Percentiles rank a stretch among this genome's conserved stretches.
Evolutionary conservation across 2,113 vertebrate genomes (phyloP).

Genomic region (Stigmatopora nigra): DNA sequence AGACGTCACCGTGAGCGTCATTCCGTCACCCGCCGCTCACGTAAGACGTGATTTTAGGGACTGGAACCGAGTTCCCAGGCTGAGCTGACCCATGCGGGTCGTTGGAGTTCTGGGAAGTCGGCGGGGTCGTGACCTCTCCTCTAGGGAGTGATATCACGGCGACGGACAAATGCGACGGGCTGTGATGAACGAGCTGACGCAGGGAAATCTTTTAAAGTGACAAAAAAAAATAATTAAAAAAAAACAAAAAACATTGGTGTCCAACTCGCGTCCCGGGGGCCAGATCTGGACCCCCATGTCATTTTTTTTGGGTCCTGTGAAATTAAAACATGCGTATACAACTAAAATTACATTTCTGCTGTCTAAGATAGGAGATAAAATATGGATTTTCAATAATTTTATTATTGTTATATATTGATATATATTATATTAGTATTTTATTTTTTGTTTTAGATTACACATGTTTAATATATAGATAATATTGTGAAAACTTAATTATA

Average conservation of each 20-base stretch:
- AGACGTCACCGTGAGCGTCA: constrained; percentile 44
- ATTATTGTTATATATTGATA: too few relatives aligned
- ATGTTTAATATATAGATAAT: too few relatives aligned
- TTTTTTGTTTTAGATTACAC: too few relatives aligned
- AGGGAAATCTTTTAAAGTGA: not conserved
- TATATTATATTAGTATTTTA: too few relatives aligned
- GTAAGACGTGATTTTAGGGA: constrained; percentile 1
- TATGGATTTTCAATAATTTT: too few relatives aligned
- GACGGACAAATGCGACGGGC: constrained; percentile 41
- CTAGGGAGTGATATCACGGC: constrained; percentile 61
- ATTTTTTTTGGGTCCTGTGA: too few relatives aligned
- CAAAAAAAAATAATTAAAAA: not conserved
- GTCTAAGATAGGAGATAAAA: too few relatives aligned
- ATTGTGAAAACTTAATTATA: too few relatives aligned
- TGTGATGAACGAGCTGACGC: constrained; percentile 31
- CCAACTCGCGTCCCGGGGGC: too few relatives aligned
- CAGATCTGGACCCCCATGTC: too few relatives aligned
- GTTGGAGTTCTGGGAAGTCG: constrained; percentile 56
- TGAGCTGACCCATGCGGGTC: constrained; percentile 37
- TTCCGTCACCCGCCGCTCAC: constrained; percentile 2
- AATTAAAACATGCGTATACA: too few relatives aligned
- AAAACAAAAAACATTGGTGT: not conserved
- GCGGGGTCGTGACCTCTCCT: constrained; percentile 59
- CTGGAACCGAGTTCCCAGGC: constrained; percentile 66
- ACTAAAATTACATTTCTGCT: too few relatives aligned